These are phyloP conservation scores for Agonopterix subpropinquella DNA, from an alignment of 2,888 invertebrate genomes.

Conservation along the genomic window DNA sequence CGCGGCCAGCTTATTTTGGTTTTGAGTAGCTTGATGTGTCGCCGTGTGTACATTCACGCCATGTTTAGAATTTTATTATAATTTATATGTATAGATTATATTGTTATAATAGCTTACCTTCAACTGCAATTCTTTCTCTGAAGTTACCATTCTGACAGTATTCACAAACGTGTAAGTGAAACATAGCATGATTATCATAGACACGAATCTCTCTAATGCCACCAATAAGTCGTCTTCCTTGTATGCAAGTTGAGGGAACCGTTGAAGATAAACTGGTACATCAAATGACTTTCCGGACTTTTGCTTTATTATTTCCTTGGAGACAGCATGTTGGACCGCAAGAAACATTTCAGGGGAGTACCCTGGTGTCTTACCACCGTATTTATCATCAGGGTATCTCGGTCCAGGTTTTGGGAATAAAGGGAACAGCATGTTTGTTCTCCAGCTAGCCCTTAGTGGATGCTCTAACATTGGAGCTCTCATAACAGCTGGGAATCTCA, in stretches of 20 bases:
- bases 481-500: slow-evolving; percentile 81
- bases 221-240: slow-evolving; percentile 81
- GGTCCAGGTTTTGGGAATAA: slow-evolving; percentile 82
- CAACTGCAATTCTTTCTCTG: slow-evolving; percentile 85
- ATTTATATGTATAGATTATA: too few species aligned
- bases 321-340: slow-evolving; percentile 60
- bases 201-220: slow-evolving; percentile 81
- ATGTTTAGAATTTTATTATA: too few species aligned
- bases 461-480: slow-evolving; percentile 64
- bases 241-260: slow-evolving; percentile 85
- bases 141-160: slow-evolving; percentile 83
- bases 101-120: slow-evolving; percentile 72
- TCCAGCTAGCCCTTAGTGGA: slow-evolving; percentile 76
- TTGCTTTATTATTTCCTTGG: slow-evolving; percentile 56
- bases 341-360: slow-evolving; percentile 64
- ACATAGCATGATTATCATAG: slow-evolving; percentile 87
- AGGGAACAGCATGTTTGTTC: slow-evolving; percentile 82
- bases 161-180: slow-evolving; percentile 89
- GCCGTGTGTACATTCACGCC: too few species aligned
- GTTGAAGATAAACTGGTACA: slow-evolving; percentile 71
- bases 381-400: slow-evolving; percentile 66
- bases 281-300: slow-evolving; percentile 46
- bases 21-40: too few species aligned
- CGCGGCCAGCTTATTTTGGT: too few species aligned
- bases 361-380: slow-evolving; percentile 71